Conservation (phyloP, 2,113 vertebrate species). For the Lepus europaeus region DNA sequence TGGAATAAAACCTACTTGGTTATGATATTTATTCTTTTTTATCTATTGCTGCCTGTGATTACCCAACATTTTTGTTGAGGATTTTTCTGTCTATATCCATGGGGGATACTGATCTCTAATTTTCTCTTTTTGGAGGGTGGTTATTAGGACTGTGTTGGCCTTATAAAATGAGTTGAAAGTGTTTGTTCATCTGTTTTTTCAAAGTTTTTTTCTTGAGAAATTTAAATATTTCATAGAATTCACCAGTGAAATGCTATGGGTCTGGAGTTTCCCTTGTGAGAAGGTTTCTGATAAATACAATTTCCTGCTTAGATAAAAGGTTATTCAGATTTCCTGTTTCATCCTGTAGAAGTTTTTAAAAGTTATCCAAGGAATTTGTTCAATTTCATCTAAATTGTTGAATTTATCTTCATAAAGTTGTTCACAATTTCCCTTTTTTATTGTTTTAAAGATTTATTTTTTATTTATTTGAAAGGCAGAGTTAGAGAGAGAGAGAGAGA, state of each 20-base stretch:
- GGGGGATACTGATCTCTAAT: background rate
- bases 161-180: conserved; percentile 1
- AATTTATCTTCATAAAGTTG: background rate
- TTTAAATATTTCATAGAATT: conserved; percentile 18
- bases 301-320: background rate
- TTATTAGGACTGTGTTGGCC: background rate
- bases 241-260: background rate
- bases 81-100: too few species aligned
- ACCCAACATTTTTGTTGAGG: background rate
- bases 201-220: background rate
- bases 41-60: background rate
- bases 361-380: conserved; percentile 19
- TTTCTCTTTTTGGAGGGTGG: background rate
- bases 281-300: conserved; percentile 12
- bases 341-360: background rate
- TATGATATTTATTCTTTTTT: background rate
- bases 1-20: background rate
- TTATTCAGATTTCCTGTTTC: background rate
- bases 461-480: too few species aligned
- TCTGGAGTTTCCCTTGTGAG: background rate
- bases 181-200: background rate
- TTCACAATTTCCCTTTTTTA: background rate
- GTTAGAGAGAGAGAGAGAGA: too few species aligned
- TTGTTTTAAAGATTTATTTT: too few species aligned
- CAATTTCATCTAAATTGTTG: background rate